Conservation (phyloP, 1,140 invertebrate species). For the Aradophagus sp. region DNA sequence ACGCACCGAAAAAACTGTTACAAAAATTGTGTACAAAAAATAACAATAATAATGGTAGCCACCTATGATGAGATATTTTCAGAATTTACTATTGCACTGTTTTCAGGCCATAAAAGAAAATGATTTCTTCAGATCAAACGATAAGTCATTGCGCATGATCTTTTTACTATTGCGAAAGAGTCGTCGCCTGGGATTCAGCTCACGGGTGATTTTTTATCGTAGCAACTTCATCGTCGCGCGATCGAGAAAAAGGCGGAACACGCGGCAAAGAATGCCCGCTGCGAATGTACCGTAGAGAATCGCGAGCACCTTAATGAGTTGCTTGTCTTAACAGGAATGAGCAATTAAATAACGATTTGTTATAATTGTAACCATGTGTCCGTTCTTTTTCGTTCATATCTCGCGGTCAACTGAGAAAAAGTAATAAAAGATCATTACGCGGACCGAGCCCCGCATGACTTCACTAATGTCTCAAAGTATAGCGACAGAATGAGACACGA, state of each 20-base stretch:
- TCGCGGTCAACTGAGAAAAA: slow-evolving; percentile 2
- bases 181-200: slow-evolving; percentile 25
- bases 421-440: slow-evolving; percentile 22
- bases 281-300: slow-evolving; percentile 42
- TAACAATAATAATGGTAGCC: too few relatives aligned
- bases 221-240: slow-evolving; percentile 30
- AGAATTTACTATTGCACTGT: too few relatives aligned
- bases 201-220: slow-evolving; percentile 26
- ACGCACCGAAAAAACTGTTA: too few relatives aligned
- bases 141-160: slow-evolving; percentile 8
- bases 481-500: too few relatives aligned
- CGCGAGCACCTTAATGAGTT: slow-evolving; percentile 49
- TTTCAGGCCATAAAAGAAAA: too few relatives aligned
- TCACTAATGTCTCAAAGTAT: too few relatives aligned
- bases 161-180: slow-evolving; percentile 14
- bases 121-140: not conserved
- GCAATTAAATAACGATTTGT: slow-evolving; percentile 56
- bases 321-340: slow-evolving; percentile 52
- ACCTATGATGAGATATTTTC: too few relatives aligned
- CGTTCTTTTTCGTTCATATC: slow-evolving; percentile 21
- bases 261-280: slow-evolving; percentile 44
- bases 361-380: slow-evolving; percentile 50
- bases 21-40: too few relatives aligned
- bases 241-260: slow-evolving; percentile 49
- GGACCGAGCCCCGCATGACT: too few relatives aligned